phyloP scores from a whole-genome alignment of 2,888 invertebrate species.

The Phyllotreta striolata region DNA sequence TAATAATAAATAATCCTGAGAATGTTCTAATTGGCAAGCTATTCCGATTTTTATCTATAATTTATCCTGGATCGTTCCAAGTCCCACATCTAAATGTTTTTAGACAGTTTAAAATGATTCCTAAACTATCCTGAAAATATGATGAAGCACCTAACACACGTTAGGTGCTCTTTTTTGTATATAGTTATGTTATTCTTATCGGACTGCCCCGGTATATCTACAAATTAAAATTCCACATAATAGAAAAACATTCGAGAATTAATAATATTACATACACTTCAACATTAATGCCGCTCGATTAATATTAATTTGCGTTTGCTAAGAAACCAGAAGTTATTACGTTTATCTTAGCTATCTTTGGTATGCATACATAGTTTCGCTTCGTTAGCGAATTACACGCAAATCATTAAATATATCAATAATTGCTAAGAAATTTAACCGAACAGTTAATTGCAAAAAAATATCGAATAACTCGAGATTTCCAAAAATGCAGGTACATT shows the following conservation, averaged over 20 bases:
- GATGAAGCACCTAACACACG: neutral
- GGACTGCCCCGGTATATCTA: neutral
- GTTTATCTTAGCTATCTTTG: slow-evolving; percentile 1
- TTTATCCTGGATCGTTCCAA: too few species aligned
- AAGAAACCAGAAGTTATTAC: neutral
- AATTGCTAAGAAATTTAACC: slow-evolving; percentile 11
- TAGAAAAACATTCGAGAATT: slow-evolving; percentile 2
- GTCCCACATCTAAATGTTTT: too few species aligned
- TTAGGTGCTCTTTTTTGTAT: too few species aligned
- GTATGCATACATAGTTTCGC: neutral
- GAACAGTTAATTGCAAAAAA: neutral
- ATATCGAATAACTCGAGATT: neutral
- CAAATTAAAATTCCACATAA: slow-evolving; percentile 7
- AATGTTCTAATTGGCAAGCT: too few species aligned
- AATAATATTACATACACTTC: slow-evolving; percentile 5
- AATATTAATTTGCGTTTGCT: neutral
- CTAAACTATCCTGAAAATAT: too few species aligned
- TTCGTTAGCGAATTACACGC: too few species aligned
- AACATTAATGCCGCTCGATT: neutral
- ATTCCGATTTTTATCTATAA: too few species aligned
- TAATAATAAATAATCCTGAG: too few species aligned
- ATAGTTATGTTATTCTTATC: too few species aligned
- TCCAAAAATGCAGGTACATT: neutral
- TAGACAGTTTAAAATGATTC: too few species aligned
- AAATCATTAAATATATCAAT: too few species aligned